Conservation (phyloP, 2,888 invertebrate species). For the Drosophila rubida region DNA sequence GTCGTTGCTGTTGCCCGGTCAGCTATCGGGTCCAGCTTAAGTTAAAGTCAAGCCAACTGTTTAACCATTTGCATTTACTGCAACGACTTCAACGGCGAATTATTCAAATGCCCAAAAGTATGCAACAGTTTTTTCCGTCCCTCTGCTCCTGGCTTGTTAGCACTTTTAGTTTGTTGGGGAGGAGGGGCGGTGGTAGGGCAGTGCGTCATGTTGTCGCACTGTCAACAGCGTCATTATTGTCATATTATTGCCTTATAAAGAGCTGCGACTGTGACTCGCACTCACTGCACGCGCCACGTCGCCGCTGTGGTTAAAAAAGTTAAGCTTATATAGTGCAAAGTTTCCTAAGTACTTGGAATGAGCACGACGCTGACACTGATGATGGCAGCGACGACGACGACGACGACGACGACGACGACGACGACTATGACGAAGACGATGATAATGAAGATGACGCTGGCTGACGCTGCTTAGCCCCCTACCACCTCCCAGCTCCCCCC, state of each 20-base stretch:
- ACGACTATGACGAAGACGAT: background rate
- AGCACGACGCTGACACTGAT: conserved; percentile 50
- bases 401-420: conserved; percentile 4
- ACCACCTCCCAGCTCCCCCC: background rate
- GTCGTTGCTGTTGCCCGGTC: background rate
- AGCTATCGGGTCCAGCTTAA: background rate
- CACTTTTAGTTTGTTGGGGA: background rate
- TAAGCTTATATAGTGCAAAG: conserved; percentile 67
- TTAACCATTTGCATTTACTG: conserved; percentile 1
- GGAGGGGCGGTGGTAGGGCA: too few relatives aligned
- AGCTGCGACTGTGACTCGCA: conserved; percentile 10
- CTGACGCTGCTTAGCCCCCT: background rate
- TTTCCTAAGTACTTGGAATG: conserved; percentile 68
- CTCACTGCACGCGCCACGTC: background rate
- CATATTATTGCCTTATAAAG: conserved; percentile 62
- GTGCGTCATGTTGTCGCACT: conserved; percentile 40
- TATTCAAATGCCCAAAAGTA: conserved; percentile 56
- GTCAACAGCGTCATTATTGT: conserved; percentile 74
- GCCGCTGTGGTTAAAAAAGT: conserved; percentile 55
- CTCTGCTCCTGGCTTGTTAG: conserved; percentile 9
- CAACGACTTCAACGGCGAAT: conserved; percentile 2
- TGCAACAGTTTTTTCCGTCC: conserved; percentile 43
- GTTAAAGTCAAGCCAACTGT: conserved; percentile 23
- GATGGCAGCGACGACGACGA: conserved; percentile 39
- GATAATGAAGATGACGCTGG: conserved; percentile 3